Base-by-base conservation (phyloP, 2,888 invertebrate species). In the Lithophane leautieri region DNA sequence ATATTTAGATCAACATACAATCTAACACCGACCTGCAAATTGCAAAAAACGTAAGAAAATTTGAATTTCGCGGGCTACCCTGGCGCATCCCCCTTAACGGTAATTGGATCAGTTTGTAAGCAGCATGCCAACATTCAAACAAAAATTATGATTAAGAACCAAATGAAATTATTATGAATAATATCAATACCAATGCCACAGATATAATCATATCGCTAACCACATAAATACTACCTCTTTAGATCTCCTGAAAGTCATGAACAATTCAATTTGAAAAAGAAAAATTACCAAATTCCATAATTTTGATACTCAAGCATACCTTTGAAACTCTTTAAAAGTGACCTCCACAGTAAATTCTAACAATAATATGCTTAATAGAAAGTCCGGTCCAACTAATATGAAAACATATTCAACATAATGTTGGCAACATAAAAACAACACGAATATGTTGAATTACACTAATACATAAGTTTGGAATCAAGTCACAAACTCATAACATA, bases 391-490 rank as follows among this genome's bases (percentile, higher is more conserved):
- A 60, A 78, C 78, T 54, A 82, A 82, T 66, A 82, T 78, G 47
- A 66, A 69, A 78, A 70, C 44, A 71, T 63, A 61, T 79, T 68
- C 47, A 65, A 52, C 71, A 56, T 47, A 62, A 69, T 62, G 63
- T 54, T 58, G 14, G 1, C 44, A 73, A 69, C 60, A 73, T 73
- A 73, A 79, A 78, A 80, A 78, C 60, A 73, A 82, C 58, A 70
- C 69, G 56, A 72, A 63, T 61, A 74, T 54, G 47, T 73, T 52
- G 70, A 60, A 74, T 82, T 63, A 82, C 52, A 71, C 65, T 70
- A 73, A 83, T 54, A 79, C 42, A 73, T 52, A 84, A 70, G 73
- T 85, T 76, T 60, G 68, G 60, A 67, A 73, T 67, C 22, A 52
- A 67, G 62, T 67, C 66, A 72, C 28, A 54, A 61, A 78, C 61